phyloP scores from a whole-genome alignment of 2,797 vertebrate genomes.

The Rhabdophis nuchalis region DNA sequence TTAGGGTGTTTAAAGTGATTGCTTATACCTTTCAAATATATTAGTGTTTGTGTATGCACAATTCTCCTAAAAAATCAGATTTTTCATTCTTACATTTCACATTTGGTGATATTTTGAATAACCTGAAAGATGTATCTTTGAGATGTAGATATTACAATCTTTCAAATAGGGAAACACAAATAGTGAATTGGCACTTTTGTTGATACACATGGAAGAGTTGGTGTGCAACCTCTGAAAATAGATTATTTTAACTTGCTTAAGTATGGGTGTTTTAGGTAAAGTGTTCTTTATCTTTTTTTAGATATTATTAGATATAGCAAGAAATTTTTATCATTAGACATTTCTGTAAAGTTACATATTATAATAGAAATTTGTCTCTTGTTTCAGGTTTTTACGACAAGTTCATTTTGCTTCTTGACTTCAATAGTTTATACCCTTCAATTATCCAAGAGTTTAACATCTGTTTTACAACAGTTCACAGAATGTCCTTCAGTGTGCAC shows the following conservation, averaged over 20 bases:
- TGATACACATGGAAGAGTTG: background rate
- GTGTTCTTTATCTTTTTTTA: slow-evolving; percentile 28
- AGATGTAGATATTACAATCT: background rate
- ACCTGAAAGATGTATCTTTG: background rate
- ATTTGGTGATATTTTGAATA: background rate
- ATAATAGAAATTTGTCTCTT: slow-evolving; percentile 45
- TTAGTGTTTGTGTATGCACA: background rate
- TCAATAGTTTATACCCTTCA: slow-evolving; percentile 98
- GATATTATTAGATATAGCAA: background rate
- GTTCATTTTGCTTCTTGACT: slow-evolving; percentile 97
- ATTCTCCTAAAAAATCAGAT: background rate
- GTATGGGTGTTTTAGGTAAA: background rate
- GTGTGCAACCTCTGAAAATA: background rate
- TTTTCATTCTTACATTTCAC: background rate
- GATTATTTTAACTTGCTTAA: slow-evolving; percentile 41
- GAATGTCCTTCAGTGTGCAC: slow-evolving; percentile 71
- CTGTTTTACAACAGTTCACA: slow-evolving; percentile 94
- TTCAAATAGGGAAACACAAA: background rate
- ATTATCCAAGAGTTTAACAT: slow-evolving; percentile 99
- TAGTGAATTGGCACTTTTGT: background rate
- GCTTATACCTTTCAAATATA: background rate
- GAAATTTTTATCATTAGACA: background rate
- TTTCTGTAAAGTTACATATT: background rate
- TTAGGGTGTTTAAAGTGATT: background rate
- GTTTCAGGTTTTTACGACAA: slow-evolving; percentile 95